Evolutionary conservation across 2,888 invertebrate species (phyloP), one percentile per base, ranked within the genome.

Genomic region (Caenorhabditis parvicauda): DNA sequence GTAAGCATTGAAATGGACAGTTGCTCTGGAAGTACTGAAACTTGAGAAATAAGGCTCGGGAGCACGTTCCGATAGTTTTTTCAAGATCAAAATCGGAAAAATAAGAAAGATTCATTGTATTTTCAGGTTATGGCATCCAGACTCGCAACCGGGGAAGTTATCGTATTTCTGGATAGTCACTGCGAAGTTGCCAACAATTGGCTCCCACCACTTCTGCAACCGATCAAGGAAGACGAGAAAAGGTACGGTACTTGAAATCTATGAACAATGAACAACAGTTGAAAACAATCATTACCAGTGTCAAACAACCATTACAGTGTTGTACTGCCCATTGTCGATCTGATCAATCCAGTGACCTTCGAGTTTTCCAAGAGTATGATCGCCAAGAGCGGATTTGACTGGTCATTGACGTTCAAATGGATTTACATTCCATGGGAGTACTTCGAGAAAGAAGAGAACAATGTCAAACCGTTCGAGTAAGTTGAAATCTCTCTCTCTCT

Each of bases 331-430:
- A 93, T 98, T 73, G 96, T 98, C 76, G 98, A 98, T 83, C 94
- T 98, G 57, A 96, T 98, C 80, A 93, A 93, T 47, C 96, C 96
- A 82, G 92, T 94, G 78, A 92, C 92, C 2, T 98, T 98, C 84
- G 94, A 94, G 9, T 72, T 61, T 51, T 55, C 61, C 65, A 90
- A 92, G 50, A 95, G 95, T 0, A 93, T 95, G 89, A 95, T 95
- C 0, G 96, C 95, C 0, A 86, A 91, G 93, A 95, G 96, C 64
- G 96, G 96, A 19, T 98, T 98, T 84, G 96, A 96, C 84, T 96
- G 96, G 95, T 94, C 93, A 84, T 87, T 98, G 50, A 95, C 95
- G 84, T 98, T 98, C 84, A 88, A 95, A 86, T 81, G 81, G 81
- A 95, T 92, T 74, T 89, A 88, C 81, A 83, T 92, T 49, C 90